Percentiles rank a stretch among this genome's conserved stretches.
Conservation (phyloP, 1,140 invertebrate genomes). For the Hylyphantes graminicola region DNA sequence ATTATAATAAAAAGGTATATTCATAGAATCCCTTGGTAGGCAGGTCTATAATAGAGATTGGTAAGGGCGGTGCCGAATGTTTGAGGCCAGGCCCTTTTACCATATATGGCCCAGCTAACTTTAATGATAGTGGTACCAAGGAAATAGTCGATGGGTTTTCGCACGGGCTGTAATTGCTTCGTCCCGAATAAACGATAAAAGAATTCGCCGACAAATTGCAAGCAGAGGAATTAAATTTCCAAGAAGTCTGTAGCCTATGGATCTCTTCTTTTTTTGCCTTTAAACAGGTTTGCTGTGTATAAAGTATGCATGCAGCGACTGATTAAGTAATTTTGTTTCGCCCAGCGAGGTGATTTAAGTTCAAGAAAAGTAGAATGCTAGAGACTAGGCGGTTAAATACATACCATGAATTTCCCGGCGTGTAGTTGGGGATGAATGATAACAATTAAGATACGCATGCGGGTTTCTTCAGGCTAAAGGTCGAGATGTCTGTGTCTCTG, state of each 20-base stretch:
- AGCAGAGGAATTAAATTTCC: conserved; percentile 38
- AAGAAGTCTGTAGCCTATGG: conserved; percentile 21
- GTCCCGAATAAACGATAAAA: conserved; percentile 2
- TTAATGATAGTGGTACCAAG: conserved; percentile 47
- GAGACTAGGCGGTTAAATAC: neutral
- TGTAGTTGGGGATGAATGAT: no score
- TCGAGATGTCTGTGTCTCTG: no score
- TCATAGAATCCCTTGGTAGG: neutral
- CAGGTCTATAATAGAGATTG: conserved; percentile 14
- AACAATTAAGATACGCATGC: no score
- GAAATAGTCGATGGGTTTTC: conserved; percentile 46
- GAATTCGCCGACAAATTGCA: conserved; percentile 43
- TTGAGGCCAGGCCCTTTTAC: conserved; percentile 41
- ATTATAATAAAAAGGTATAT: no score
- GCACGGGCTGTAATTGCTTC: conserved; percentile 45
- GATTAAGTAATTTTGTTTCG: conserved; percentile 17
- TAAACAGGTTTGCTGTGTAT: conserved; percentile 9
- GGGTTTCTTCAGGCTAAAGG: no score
- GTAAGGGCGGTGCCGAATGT: conserved; percentile 37
- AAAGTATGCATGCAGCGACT: conserved; percentile 1
- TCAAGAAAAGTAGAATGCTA: neutral
- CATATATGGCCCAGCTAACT: conserved; percentile 20
- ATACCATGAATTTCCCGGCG: no score
- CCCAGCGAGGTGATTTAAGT: neutral
- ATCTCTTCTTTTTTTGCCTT: neutral